These are phyloP conservation scores for Oryzias javanicus DNA, from an alignment of 2,113 vertebrate genomes.

Conservation along the genomic window DNA sequence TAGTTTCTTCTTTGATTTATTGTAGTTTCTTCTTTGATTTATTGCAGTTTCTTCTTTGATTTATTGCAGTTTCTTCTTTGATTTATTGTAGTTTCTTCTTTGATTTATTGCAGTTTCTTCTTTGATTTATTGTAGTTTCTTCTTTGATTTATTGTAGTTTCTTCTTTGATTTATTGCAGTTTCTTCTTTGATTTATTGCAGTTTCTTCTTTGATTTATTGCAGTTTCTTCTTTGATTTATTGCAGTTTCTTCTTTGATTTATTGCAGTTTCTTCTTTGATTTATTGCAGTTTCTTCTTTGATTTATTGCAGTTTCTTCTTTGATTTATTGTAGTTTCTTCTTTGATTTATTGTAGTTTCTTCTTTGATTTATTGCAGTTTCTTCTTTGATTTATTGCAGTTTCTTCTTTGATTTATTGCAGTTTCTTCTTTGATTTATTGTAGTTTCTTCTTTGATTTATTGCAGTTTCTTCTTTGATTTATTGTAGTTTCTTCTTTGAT, in stretches of 20 bases:
- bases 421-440: not conserved
- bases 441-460: not conserved
- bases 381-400: not conserved
- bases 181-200: not conserved
- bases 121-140: not conserved
- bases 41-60: not conserved
- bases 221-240: not conserved
- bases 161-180: not conserved
- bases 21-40: not conserved
- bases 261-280: no score
- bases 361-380: not conserved
- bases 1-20: not conserved
- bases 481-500: not conserved
- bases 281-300: not conserved
- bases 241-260: not conserved
- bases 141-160: no score
- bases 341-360: not conserved
- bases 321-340: not conserved
- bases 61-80: not conserved
- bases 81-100: not conserved
- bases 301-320: not conserved
- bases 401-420: not conserved
- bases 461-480: not conserved
- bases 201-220: not conserved
- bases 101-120: no score